Base-by-base conservation (phyloP, 2,888 invertebrate genomes). In the Cordilura impudica region DNA sequence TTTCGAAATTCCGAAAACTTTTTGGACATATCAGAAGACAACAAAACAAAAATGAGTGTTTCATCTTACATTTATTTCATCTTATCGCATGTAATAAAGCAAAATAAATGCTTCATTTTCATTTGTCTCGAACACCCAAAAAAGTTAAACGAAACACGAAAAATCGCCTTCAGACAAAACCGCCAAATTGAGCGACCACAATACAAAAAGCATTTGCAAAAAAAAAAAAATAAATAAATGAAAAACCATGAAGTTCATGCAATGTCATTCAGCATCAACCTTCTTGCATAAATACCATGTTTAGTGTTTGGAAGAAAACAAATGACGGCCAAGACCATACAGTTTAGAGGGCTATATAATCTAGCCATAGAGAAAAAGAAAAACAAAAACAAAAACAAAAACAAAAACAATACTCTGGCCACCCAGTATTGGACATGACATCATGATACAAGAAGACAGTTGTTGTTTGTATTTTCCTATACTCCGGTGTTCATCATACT, bases 51-150 rank as follows among this genome's bases (percentile, higher is more conserved):
- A 39, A 83, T 83, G 83, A 84, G 83, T 84, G 84, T 83, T 84
- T 83, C 84, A 86, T 85, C 84, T 83, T 84, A 51, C 12, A 56
- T 61, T 49, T 69, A 70, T 85, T 49, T 54, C 39, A 67, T 84
- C 86, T 87, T 87, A 87, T 87, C 87, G 85, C 86, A 65, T 69
- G 87, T 85, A 87, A 88, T 88, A 88, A 88, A 86, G 85, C 84
- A 87, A 86, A 51, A 54, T 61, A 88, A 88, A 87, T 86, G 88
- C 85, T 86, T 87, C 86, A 86, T 86, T 87, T 88, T 85, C 86
- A 88, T 88, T 87, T 87, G 85, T 84, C 85, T 86, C 83, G 86
- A 84, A 81, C 83, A 67, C 21, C 45, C 45, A 31, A 23, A 65
- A 14, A 43, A 14, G 6, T 5, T 10, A 58, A 43, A 43, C 23